These are phyloP conservation scores for Drosophila limbata DNA, from an alignment of 2,888 invertebrate species.

Conservation along the genomic window DNA sequence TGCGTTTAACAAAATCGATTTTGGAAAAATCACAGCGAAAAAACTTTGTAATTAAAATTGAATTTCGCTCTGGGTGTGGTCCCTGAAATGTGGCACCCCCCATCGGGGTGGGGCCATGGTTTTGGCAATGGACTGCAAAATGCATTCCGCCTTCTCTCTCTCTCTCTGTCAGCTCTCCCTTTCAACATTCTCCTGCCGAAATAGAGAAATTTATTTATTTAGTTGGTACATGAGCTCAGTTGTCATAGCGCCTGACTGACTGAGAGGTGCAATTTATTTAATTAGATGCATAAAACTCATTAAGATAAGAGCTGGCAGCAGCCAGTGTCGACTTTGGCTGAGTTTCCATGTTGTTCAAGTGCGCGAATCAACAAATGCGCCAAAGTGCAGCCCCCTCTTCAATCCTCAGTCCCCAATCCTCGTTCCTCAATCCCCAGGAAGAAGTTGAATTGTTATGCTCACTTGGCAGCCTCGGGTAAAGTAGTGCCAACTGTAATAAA, in stretches of 20 bases:
- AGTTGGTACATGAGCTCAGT: constrained; percentile 42
- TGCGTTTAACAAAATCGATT: constrained; percentile 66
- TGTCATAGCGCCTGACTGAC: constrained; percentile 68
- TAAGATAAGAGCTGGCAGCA: constrained; percentile 82
- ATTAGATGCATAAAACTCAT: constrained; percentile 85
- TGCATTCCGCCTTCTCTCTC: constrained; percentile 33
- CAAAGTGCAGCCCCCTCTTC: constrained; percentile 62
- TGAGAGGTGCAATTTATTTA: constrained; percentile 82
- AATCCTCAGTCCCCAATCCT: not conserved
- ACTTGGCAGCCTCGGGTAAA: constrained; percentile 70
- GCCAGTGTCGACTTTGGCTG: constrained; percentile 27
- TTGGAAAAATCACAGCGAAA: constrained; percentile 55
- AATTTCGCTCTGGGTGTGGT: constrained; percentile 66
- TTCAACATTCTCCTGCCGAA: constrained; percentile 5
- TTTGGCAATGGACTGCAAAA: constrained; percentile 46
- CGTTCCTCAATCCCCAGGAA: constrained; percentile 18
- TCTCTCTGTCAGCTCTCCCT: not conserved
- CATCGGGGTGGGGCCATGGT: constrained; percentile 46
- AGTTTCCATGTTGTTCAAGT: constrained; percentile 67
- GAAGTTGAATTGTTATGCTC: constrained; percentile 72
- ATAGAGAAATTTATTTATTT: constrained; percentile 18
- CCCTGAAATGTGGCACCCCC: constrained; percentile 44
- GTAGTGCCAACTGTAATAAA: constrained; percentile 54
- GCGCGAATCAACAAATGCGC: constrained; percentile 79
- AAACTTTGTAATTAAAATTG: constrained; percentile 74